Evolutionary conservation across 1,140 invertebrate species (phyloP).

Genomic region (Bombus haemorrhoidalis): DNA sequence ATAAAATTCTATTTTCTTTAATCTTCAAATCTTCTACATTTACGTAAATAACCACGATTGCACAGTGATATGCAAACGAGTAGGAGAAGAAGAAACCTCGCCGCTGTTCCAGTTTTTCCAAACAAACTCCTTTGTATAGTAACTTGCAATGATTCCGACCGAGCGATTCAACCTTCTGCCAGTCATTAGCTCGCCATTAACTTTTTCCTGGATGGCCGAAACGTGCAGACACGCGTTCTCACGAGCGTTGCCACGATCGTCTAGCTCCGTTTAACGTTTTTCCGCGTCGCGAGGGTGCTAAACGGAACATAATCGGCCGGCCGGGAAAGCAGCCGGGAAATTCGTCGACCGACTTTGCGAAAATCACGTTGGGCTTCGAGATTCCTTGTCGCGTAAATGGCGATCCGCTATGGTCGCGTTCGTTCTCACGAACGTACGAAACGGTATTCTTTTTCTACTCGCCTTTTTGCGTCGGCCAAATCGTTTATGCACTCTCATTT

Average conservation of each 20-base stretch:
- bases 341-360: conserved; percentile 13
- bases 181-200: conserved; percentile 22
- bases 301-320: conserved; percentile 32
- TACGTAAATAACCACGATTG: no score
- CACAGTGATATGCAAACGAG: background rate
- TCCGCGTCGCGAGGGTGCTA: conserved; percentile 28
- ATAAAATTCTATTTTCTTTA: no score
- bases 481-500: conserved; percentile 88
- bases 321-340: conserved; percentile 26
- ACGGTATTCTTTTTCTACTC: conserved; percentile 49
- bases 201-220: conserved; percentile 11
- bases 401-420: background rate
- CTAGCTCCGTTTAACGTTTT: conserved; percentile 18
- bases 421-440: conserved; percentile 38
- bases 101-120: background rate
- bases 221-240: conserved; percentile 24
- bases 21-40: no score
- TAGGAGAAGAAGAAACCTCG: background rate
- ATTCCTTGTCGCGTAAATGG: conserved; percentile 19
- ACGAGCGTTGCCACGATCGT: conserved; percentile 15
- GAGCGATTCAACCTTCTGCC: background rate
- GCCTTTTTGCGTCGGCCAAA: conserved; percentile 72
- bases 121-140: background rate
- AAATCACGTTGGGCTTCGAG: background rate
- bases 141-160: background rate